A percentile compares a stretch with the other conserved stretches of the same genome.
Evolutionary conservation across 1,140 invertebrate genomes (phyloP).

Genomic region (Caenorhabditis remanei): DNA sequence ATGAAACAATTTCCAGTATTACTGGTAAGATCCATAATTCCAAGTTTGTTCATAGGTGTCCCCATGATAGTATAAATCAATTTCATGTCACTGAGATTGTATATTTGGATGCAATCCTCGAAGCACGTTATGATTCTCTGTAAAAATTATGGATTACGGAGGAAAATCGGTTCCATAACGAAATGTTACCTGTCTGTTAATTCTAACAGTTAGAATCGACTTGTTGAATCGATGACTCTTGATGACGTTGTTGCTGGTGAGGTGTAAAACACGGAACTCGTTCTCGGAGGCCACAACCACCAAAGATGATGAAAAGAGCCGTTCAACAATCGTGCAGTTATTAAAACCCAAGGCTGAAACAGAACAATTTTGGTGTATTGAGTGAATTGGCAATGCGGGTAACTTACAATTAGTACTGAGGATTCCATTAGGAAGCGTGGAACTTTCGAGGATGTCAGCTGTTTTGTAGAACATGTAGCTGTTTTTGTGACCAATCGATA

Average conservation of each 20-base stretch:
- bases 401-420: constrained; percentile 14
- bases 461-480: constrained; percentile 62
- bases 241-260: constrained; percentile 97
- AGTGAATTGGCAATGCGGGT: neutral
- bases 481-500: constrained; percentile 58
- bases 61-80: constrained; percentile 93
- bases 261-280: constrained; percentile 92
- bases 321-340: constrained; percentile 87
- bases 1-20: constrained; percentile 91
- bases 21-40: constrained; percentile 90
- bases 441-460: constrained; percentile 34
- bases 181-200: constrained; percentile 90
- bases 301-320: constrained; percentile 94
- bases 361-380: constrained; percentile 1
- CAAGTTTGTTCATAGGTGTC: constrained; percentile 92
- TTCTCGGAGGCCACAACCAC: constrained; percentile 92
- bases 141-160: constrained; percentile 74
- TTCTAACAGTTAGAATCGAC: constrained; percentile 93
- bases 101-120: constrained; percentile 96
- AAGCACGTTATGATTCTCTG: constrained; percentile 95
- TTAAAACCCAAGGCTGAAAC: constrained; percentile 45
- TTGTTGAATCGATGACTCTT: constrained; percentile 98
- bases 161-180: neutral
- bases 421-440: constrained; percentile 12
- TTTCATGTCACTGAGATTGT: constrained; percentile 99